These are phyloP conservation scores for Porites australiensis DNA, from an alignment of 64 coral and sea anemone genomes.

Conservation along the genomic window DNA sequence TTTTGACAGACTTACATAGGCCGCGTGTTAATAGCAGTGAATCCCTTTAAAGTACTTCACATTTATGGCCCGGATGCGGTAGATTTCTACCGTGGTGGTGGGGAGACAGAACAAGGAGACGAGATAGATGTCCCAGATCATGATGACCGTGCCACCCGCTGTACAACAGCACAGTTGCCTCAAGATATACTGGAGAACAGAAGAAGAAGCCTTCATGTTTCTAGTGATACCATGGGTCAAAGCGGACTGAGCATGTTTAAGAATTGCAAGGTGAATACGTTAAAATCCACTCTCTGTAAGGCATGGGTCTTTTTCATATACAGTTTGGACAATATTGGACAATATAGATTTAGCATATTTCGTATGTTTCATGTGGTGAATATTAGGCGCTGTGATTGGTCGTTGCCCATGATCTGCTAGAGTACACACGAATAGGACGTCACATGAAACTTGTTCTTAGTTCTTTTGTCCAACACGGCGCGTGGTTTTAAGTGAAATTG, in stretches of 20 bases:
- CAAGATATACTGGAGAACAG: slow-evolving; percentile 4
- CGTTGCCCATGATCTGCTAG: no score
- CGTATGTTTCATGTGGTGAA: no score
- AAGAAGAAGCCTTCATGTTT: neutral
- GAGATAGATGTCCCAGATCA: slow-evolving; percentile 63
- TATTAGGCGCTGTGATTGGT: no score
- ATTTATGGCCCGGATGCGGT: slow-evolving; percentile 82
- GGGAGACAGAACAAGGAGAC: slow-evolving; percentile 7
- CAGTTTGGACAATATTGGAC: no score
- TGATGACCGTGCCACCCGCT: slow-evolving; percentile 78
- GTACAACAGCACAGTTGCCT: slow-evolving; percentile 69
- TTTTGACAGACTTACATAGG: slow-evolving; percentile 90
- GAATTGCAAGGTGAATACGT: neutral
- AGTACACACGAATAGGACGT: no score
- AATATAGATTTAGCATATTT: no score
- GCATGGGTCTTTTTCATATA: no score
- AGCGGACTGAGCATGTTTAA: neutral
- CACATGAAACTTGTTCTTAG: no score
- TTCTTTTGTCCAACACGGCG: no score
- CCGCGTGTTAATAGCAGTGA: slow-evolving; percentile 92
- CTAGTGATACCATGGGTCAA: neutral
- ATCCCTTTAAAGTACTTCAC: slow-evolving; percentile 85
- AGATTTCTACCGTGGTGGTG: slow-evolving; percentile 53
- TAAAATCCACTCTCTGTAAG: no score
- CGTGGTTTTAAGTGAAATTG: no score